Evolutionary conservation across 2,888 invertebrate species (phyloP).

Genomic region (Gymnosoma rotundatum): DNA sequence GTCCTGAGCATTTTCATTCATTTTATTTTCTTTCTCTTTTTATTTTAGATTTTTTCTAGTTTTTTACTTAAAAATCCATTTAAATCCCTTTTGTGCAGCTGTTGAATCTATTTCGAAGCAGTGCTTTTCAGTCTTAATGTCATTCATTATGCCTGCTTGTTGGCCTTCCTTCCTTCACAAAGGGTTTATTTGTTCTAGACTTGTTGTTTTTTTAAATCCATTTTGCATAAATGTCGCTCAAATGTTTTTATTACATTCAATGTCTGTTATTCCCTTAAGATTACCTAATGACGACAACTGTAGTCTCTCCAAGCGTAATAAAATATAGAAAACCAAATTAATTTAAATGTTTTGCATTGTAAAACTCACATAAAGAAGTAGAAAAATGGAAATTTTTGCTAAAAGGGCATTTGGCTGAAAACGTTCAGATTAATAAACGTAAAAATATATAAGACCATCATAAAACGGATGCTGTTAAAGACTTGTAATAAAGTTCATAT

Average conservation of each 20-base stretch:
- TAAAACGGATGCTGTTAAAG: slow-evolving; percentile 67
- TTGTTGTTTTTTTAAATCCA: slow-evolving; percentile 8
- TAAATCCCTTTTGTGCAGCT: slow-evolving; percentile 61
- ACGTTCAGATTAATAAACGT: neutral
- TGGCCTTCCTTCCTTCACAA: slow-evolving; percentile 23
- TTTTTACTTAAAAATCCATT: slow-evolving; percentile 39
- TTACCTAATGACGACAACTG: slow-evolving; percentile 61
- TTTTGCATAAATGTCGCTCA: slow-evolving; percentile 75
- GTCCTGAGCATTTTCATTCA: slow-evolving; percentile 5
- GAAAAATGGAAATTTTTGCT: slow-evolving; percentile 8
- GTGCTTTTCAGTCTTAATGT: slow-evolving; percentile 27
- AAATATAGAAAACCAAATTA: slow-evolving; percentile 32
- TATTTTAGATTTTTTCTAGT: slow-evolving; percentile 6
- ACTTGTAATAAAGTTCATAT: slow-evolving; percentile 50
- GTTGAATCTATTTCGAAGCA: slow-evolving; percentile 50
- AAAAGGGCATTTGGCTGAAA: slow-evolving; percentile 27
- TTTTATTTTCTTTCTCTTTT: neutral
- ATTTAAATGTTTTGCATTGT: slow-evolving; percentile 43
- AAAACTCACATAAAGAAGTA: neutral
- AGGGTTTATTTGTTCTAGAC: slow-evolving; percentile 13
- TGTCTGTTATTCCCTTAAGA: slow-evolving; percentile 60
- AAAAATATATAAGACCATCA: slow-evolving; percentile 38
- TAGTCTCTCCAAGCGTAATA: slow-evolving; percentile 37
- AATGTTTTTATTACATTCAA: slow-evolving; percentile 78
- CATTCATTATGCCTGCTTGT: slow-evolving; percentile 25